Evolutionary conservation across 2,888 invertebrate genomes (phyloP), one percentile per base, ranked within the genome.

Genomic region (Acronicta aceris): DNA sequence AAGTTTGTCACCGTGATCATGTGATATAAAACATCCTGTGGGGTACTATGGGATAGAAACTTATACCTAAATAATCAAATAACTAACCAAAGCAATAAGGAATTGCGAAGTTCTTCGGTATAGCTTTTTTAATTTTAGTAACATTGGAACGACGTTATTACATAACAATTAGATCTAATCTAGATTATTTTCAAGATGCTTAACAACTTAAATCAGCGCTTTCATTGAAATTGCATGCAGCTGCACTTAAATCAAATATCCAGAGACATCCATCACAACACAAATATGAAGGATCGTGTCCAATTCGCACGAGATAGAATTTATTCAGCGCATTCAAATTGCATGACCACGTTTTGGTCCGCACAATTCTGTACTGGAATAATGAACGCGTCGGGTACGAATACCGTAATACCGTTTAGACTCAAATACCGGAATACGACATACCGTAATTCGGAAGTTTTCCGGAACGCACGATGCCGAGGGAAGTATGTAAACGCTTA

Each of bases 391-490:
- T 58, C 33, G 59, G 52, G 56, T 64, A 69, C 59, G 66, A 76
- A 71, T 76, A 54, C 71, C 64, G 59, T 61, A 74, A 71, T 76
- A 54, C 74, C 66, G 60, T 67, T 67, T 72, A 59, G 69, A 75
- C 55, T 64, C 65, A 61, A 76, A 78, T 74, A 71, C 66, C 67
- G 69, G 64, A 67, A 71, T 67, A 50, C 56, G 60, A 65, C 56
- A 62, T 59, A 61, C 60, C 63, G 66, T 70, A 71, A 70, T 76
- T 67, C 57, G 55, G 71, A 69, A 65, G 78, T 78, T 71, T 71
- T 64, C 60, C 61, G 65, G 70, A 70, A 75, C 64, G 61, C 51
- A 62, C 60, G 45, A 60, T 41, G 43, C 53, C 59, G 48, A 57
- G 52, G 74, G 66, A 72, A 75, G 58, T 69, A 64, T 70, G 64